These are phyloP conservation scores for Synergus japonicus DNA, from an alignment of 2,888 invertebrate species.

Conservation along the genomic window DNA sequence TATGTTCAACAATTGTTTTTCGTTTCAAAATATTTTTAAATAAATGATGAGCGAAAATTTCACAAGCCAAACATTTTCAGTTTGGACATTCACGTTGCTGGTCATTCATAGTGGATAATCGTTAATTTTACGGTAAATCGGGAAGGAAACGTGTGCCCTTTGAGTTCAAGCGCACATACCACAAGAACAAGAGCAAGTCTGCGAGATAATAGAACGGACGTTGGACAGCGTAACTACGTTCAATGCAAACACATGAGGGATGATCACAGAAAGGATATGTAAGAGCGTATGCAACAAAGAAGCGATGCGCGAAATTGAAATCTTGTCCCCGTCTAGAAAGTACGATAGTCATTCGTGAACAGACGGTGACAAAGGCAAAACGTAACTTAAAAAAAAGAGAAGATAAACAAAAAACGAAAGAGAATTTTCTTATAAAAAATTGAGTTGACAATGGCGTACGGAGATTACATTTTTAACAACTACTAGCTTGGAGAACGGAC, in stretches of 20 bases:
- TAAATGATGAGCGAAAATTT: background rate
- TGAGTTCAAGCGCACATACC: background rate
- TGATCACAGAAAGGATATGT: background rate
- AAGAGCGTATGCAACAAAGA: background rate
- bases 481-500: background rate
- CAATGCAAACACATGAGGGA: constrained; percentile 7
- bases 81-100: background rate
- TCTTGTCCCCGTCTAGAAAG: constrained; percentile 2
- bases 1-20: background rate
- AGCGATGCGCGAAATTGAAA: constrained; percentile 7
- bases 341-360: constrained; percentile 1
- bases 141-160: background rate
- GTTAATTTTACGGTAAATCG: background rate
- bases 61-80: background rate
- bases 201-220: background rate
- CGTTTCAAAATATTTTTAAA: background rate
- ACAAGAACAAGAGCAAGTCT: background rate
- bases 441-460: background rate
- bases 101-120: background rate
- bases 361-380: background rate
- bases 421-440: background rate
- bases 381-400: background rate
- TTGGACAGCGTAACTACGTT: background rate
- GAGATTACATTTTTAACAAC: background rate
- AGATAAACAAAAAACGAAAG: background rate